Base-by-base conservation (phyloP, 2,888 invertebrate genomes). In the Leptinotarsa juncta region DNA sequence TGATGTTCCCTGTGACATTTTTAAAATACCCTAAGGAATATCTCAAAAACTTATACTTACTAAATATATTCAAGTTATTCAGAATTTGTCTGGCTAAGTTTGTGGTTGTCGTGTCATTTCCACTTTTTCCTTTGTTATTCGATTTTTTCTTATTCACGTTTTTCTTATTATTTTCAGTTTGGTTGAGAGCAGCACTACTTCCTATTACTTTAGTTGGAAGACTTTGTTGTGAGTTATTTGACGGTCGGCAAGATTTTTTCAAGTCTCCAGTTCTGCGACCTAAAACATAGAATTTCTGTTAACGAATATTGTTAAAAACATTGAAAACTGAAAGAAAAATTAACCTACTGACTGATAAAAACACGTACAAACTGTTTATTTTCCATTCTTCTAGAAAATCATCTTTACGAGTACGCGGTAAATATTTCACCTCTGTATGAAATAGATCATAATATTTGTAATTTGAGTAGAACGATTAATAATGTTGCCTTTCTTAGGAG, bases 61-160 rank as follows among this genome's bases (percentile, higher is more conserved):
- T 91, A 84, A 96, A 96, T 86, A 96, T 95, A 85, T 95, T 95
- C 53, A 95, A 89, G 86, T 94, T 95, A 85, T 93, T 94, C 77
- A 95, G 88, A 83, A 96, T 94, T 83, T 95, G 94, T 50, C 95
- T 89, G 3, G 94, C 94, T 65, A 95, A 91, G 85, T 93, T 93
- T 16, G 91, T 90, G 82, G 92, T 86, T 49, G 89, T 89, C 67
- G 89, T 89, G 72, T 90, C 89, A 55, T 88, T 82, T 85, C 87
- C 85, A 84, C 77, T 84, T 78, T 85, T 87, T 42, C 79, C 79
- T 79, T 87, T 87, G 68, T 85, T 87, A 80, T 88, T 88, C 73
- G 88, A 88, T 73, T 86, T 88, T 75, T 87, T 89, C 79, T 90
- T 90, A 79, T 88, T 81, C 23, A 60, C 73, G 66, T 71, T 78